Evolutionary conservation across 1,140 invertebrate species (phyloP), one percentile per base, ranked within the genome.

Genomic region (Trichonephila inaurata): DNA sequence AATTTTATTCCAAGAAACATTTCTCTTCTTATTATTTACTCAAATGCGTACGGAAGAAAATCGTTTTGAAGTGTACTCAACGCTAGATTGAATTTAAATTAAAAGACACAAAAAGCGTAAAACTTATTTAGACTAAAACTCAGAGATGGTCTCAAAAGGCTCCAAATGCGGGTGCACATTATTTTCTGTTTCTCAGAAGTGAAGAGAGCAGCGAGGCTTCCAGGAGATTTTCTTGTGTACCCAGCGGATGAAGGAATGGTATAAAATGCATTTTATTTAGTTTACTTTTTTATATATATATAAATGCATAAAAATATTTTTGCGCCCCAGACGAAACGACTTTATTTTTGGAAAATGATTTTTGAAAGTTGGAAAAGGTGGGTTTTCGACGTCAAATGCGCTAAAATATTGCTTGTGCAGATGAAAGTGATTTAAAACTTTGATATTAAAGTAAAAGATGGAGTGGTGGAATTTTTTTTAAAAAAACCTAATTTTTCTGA

Each of bases 1-100:
- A 77, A 18, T 40, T 18, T 77, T 77, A n/a, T 18, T 77, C 5
- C 14, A 4, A 24, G 72, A 77, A 77, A 77, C 28, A 77, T 16
- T 77, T 33, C n/a, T n/a, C n/a, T 33, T 77, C 28, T 77, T 77
- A 40, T 77, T 77, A 77, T 77, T 77, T 77, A 77, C 72, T 77
- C 72, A 16, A 77, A 77, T 12, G 72, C 24, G 14, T 18, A 40
- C 24, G 18, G 33, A 33, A 77, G 28, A 77, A 77, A 77, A 77
- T 77, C 33, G 33, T 77, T 77, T 77, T 77, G 72, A 88, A 64
- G 40, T 64, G 86, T 64, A 40, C 86, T 64, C 86, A 33, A 64
- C 28, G 86, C 60, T 62, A 64, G 86, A 88, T 88, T 88, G 62
- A 88, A 88, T 88, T 88, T 88, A 88, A 88, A 88, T 88, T 88